Conservation (phyloP, 2,888 invertebrate genomes). For the Pyrocoelia pectoralis region DNA sequence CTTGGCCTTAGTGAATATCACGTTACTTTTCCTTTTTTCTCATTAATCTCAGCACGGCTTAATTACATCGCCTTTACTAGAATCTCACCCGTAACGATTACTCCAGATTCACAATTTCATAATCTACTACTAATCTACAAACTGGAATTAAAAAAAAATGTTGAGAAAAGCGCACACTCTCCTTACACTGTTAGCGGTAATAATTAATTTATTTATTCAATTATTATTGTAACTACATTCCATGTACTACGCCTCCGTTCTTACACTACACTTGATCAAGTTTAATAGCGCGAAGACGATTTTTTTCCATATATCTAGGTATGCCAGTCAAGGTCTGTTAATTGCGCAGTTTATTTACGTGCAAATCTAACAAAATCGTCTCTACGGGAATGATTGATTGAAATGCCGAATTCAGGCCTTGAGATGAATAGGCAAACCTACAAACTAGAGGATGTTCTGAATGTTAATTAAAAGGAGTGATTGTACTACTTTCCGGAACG, state of each 20-base stretch:
- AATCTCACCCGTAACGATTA: background rate
- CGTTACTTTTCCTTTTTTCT: conserved; percentile 3
- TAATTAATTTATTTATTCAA: conserved; percentile 21
- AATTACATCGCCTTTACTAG: background rate
- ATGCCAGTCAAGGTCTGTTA: background rate
- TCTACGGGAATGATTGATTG: too few species aligned
- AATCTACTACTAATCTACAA: background rate
- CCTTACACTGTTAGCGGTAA: conserved; percentile 25
- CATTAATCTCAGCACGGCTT: background rate
- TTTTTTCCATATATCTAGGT: too few species aligned
- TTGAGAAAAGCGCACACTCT: conserved; percentile 7
- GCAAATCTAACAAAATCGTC: too few species aligned
- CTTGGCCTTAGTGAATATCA: conserved; percentile 3
- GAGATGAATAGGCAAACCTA: too few species aligned
- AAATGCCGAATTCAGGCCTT: too few species aligned
- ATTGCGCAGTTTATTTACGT: too few species aligned
- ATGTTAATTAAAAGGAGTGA: background rate
- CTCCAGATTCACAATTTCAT: background rate
- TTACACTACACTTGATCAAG: conserved; percentile 23
- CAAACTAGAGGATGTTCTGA: too few species aligned
- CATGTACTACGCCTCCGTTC: conserved; percentile 20
- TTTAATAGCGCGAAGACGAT: conserved; percentile 20
- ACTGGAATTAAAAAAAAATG: background rate
- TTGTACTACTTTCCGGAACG: too few species aligned
- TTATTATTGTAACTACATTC: conserved; percentile 26